Base-by-base conservation (phyloP, 1,140 invertebrate species). In the Heliconius hermathena region DNA sequence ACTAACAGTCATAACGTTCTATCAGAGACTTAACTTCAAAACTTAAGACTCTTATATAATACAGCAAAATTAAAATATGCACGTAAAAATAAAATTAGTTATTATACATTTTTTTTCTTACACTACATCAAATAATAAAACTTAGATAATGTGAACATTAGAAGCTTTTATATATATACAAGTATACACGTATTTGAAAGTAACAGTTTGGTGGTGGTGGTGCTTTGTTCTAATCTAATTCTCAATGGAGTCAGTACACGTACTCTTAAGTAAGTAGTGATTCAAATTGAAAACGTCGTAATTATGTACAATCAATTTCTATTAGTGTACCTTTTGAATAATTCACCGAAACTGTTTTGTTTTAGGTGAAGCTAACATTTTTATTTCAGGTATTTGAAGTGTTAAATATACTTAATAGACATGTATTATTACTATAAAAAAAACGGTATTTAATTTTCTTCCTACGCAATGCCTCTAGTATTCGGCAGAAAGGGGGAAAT, bases 251-350 rank as follows among this genome's bases (percentile, higher is more conserved):
- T 66, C 60, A 29, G 11, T 13, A 29, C 60, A 66, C 60, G 60
- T 66, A 66, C 26, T 66, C 60, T 66, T 5, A 66, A 66, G 22
- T 66, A 29, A 66, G 60, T 29, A 29, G 22, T 66, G 26, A 22
- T 60, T n/a, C 60, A 66, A 29, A 66, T 29, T 66, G 60, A 66
- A 13, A 29, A 66, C 60, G 60, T 26, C 11, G 60, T 26, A 66
- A 66, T 66, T 66, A 66, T 22, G 3, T 66, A 66, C 60, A 66
- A 66, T 66, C 26, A 66, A 66, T 66, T 66, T 66, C 11, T 16
- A 66, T 66, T 66, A 66, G 11, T 26, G 11, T 60, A 57, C 54
- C 20, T 66, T 66, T 26, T 26, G 2, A 66, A 66, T 66, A 29
- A 66, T 26, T 66, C 8, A 29, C 11, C 1, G 26, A 66, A 66